Evolutionary conservation across 2,797 vertebrate species (phyloP), one percentile per base, ranked within the genome.

Genomic region (Pelodytes ibericus): DNA sequence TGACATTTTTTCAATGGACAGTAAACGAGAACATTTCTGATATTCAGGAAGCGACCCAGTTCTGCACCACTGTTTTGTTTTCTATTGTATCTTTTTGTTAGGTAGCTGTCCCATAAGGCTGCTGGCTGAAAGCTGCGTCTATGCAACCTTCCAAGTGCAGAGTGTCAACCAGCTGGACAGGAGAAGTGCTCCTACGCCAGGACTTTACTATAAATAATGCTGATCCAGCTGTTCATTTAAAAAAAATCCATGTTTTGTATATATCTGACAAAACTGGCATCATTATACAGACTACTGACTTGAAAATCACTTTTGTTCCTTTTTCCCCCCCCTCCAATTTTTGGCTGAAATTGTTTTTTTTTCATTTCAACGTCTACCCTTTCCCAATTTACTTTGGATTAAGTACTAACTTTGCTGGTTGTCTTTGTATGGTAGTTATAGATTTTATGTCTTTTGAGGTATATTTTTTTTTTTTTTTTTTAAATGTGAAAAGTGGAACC

Each of bases 61-160:
- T 94, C 91, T 93, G 94, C 92, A 93, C 91, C 92, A 94, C 93
- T 94, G 93, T 92, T 90, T 93, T 51, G 26, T 29, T 25, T 36
- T 15, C 26, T 13, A 5, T n/a, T 6, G 39, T 65, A 9, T 26
- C 11, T 53, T 61, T 71, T 33, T 41, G 16, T 67, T 61, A 93
- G 94, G 95, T 98, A 98, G 95, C 96, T 94, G 91, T 91, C 93
- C 94, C 91, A 86, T 88, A 93, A 96, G 95, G 96, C 97, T 97
- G 96, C 96, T 98, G 95, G 90, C 91, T 96, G 92, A 94, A 95
- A 98, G 94, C 95, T 96, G 94, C 94, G 94, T 99, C 97, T 99
- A 99, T 99, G 97, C 97, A 99, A 99, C 93, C 94, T 95, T 94
- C 93, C 91, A 93, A 91, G 91, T 93, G 90, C 84, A 89, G 91